These are phyloP conservation scores for Boleophthalmus pectinirostris DNA, from an alignment of 2,113 vertebrate species.

Conservation along the genomic window DNA sequence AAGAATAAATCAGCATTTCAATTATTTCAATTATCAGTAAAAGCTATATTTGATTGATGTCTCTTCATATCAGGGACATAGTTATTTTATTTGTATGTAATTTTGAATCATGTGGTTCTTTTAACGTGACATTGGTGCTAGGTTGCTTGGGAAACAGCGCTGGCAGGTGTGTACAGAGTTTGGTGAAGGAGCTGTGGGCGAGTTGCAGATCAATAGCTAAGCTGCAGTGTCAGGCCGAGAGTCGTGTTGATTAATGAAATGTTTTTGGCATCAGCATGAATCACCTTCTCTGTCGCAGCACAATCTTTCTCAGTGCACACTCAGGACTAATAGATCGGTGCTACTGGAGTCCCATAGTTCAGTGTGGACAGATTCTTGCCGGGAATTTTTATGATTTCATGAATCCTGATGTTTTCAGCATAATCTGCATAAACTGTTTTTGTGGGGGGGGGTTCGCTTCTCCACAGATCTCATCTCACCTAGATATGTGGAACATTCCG, in stretches of 20 bases:
- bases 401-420: too few species aligned
- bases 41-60: too few species aligned
- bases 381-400: background rate
- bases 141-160: constrained; percentile 9
- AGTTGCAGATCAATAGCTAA: constrained; percentile 30
- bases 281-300: background rate
- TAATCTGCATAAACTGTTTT: background rate
- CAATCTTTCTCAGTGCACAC: background rate
- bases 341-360: constrained; percentile 24
- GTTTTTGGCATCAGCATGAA: constrained; percentile 38
- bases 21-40: too few species aligned
- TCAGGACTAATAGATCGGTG: constrained; percentile 27
- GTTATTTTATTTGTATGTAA: too few species aligned
- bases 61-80: too few species aligned
- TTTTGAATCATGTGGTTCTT: background rate
- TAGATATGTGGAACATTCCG: too few species aligned
- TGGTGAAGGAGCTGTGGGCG: background rate
- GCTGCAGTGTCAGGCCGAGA: constrained; percentile 37
- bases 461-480: too few species aligned
- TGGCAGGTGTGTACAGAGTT: background rate
- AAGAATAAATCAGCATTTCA: too few species aligned
- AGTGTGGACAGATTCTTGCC: background rate
- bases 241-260: constrained; percentile 33
- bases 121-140: constrained; percentile 5
- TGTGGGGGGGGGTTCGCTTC: too few species aligned